Evolutionary conservation across 2,113 vertebrate species (phyloP), one percentile per base, ranked within the genome.

Genomic region (Paedocypris sp.): DNA sequence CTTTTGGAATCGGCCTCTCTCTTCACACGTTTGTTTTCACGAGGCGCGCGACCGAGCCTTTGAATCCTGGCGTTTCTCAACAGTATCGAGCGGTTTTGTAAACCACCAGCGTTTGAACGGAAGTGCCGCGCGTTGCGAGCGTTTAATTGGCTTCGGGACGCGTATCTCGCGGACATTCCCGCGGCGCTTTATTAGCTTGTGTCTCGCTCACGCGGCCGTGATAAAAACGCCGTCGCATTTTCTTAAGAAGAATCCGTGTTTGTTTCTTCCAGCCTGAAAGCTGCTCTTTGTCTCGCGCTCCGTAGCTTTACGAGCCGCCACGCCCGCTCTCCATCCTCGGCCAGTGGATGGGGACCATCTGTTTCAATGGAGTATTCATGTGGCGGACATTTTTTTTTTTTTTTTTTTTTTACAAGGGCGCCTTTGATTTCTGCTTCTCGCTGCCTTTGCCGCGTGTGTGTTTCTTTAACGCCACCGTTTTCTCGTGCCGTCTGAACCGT

Each of bases 331-430:
- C 22, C 41, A 19, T 61, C 35, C 68, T 57, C n/a, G 25, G 45
- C 15, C n/a, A 57, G 29, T 61, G 43, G 61, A 62, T 65, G 59
- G 45, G 9, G 57, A 45, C 57, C 62, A 66, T 66, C 68, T 70
- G 62, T 60, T 32, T 23, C 50, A 66, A 66, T 70, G 36, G 52
- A 50, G 57, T 54, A 62, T 66, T 70, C 50, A 66, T 70, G 50
- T 70, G 51, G 29, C 56, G 56, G 53, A 65, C 42, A 6, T 25
- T 53, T 48, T 62, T 53, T 33, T n/a, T n/a, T n/a, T n/a, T n/a
- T n/a, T n/a, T n/a, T n/a, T n/a, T n/a, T n/a, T 54, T 64, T 41
- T 28, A 69, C 53, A 69, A 59, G 41, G 38, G 18, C 23, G 16
- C 16, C 62, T 70, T 70, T 62, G 57, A 66, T 70, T 70, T 57